These are phyloP conservation scores for Sinocyclocheilus anophthalmus DNA, from an alignment of 2,113 vertebrate species.

Conservation along the genomic window DNA sequence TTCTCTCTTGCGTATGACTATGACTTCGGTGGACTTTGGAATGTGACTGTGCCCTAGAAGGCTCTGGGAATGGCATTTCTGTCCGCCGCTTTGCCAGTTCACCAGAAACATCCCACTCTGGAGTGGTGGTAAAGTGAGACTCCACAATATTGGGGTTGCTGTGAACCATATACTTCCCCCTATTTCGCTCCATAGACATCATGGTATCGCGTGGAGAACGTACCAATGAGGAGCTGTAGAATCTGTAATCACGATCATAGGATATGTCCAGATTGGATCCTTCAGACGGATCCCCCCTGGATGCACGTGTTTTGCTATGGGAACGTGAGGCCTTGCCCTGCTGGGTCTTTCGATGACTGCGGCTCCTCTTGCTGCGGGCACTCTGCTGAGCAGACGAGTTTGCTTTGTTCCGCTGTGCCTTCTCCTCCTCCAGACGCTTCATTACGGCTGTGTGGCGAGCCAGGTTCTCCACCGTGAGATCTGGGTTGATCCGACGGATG, in stretches of 20 bases:
- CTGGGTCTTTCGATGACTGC: slow-evolving; percentile 88
- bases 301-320: slow-evolving; percentile 91
- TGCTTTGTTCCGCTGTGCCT: slow-evolving; percentile 90
- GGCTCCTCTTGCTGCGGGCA: slow-evolving; percentile 88
- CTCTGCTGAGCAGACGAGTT: slow-evolving; percentile 92
- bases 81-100: slow-evolving; percentile 95
- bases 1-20: slow-evolving; percentile 96
- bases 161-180: slow-evolving; percentile 90
- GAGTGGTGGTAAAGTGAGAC: slow-evolving; percentile 93
- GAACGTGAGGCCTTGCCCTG: slow-evolving; percentile 89
- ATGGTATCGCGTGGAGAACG: slow-evolving; percentile 89
- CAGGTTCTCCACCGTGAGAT: slow-evolving; percentile 96
- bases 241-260: slow-evolving; percentile 87
- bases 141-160: slow-evolving; percentile 91
- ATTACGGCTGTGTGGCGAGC: slow-evolving; percentile 68
- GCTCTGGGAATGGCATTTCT: slow-evolving; percentile 98
- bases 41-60: slow-evolving; percentile 89
- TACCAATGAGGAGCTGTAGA: slow-evolving; percentile 83
- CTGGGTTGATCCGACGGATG: slow-evolving; percentile 96
- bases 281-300: slow-evolving; percentile 89
- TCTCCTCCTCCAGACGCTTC: slow-evolving; percentile 98
- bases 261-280: slow-evolving; percentile 87
- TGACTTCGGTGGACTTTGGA: slow-evolving; percentile 98
- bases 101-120: slow-evolving; percentile 97
- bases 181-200: slow-evolving; percentile 88